phyloP scores from a whole-genome alignment of 1,140 invertebrate genomes.

The Carposina sasakii region DNA sequence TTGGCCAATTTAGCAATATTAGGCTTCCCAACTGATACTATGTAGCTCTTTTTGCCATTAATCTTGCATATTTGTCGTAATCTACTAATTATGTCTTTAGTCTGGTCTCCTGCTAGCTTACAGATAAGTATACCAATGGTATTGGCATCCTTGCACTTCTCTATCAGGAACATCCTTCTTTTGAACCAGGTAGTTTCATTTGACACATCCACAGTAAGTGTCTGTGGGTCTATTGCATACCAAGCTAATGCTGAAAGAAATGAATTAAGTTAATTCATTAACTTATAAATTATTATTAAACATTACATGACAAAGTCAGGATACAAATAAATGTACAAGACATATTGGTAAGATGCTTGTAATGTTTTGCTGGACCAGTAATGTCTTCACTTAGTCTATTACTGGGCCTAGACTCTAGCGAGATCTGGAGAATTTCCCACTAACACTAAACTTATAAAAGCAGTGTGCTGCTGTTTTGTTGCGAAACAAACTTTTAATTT shows the following conservation, averaged over 20 bases:
- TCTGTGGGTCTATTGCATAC: slow-evolving; percentile 64
- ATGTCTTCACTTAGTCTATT: too few relatives aligned
- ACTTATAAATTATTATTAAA: too few relatives aligned
- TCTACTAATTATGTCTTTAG: slow-evolving; percentile 82
- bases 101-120: slow-evolving; percentile 88
- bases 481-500: too few relatives aligned
- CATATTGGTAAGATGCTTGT: too few relatives aligned
- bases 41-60: slow-evolving; percentile 89
- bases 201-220: slow-evolving; percentile 47
- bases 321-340: too few relatives aligned
- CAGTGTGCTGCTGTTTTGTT: too few relatives aligned
- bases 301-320: too few relatives aligned
- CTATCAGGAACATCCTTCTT: slow-evolving; percentile 86
- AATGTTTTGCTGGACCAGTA: too few relatives aligned
- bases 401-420: too few relatives aligned
- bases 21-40: slow-evolving; percentile 93
- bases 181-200: slow-evolving; percentile 78
- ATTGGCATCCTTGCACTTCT: slow-evolving; percentile 91
- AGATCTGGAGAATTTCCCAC: too few relatives aligned
- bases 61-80: slow-evolving; percentile 82
- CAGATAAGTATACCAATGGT: slow-evolving; percentile 91
- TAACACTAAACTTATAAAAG: too few relatives aligned
- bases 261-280: too few relatives aligned
- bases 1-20: slow-evolving; percentile 95
- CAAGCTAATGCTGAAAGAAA: slow-evolving; percentile 65